Conservation (phyloP, 2,113 vertebrate species). For the Anguilla japonica region DNA sequence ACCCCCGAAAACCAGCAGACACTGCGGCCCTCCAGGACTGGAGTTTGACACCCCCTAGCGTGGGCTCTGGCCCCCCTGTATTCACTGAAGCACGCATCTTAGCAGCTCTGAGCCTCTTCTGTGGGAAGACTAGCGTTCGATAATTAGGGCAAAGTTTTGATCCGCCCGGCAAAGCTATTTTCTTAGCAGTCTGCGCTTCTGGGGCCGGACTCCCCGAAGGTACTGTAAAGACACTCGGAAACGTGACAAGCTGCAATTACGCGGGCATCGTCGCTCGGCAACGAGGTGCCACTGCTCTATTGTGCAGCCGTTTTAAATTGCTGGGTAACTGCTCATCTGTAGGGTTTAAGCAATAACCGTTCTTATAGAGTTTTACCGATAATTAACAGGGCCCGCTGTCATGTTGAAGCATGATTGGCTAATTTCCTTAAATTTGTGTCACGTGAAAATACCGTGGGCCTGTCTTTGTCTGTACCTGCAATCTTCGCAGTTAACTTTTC, state of each 20-base stretch:
- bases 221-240: background rate
- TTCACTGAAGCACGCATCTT: background rate
- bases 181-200: background rate
- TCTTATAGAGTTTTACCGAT: background rate
- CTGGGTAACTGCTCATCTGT: background rate
- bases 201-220: background rate
- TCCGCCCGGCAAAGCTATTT: background rate
- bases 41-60: background rate
- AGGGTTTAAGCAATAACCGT: slow-evolving; percentile 9
- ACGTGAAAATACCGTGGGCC: background rate
- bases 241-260: slow-evolving; percentile 24
- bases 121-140: background rate
- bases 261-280: background rate
- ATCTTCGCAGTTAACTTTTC: background rate
- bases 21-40: no score
- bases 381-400: slow-evolving; percentile 9
- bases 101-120: background rate
- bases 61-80: background rate
- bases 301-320: background rate
- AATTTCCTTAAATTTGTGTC: background rate
- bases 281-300: slow-evolving; percentile 1
- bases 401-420: background rate
- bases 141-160: slow-evolving; percentile 1
- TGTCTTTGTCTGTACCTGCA: background rate
- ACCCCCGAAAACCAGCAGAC: no score